Conservation (phyloP, 2,888 invertebrate species). For the Microchrysa polita region DNA sequence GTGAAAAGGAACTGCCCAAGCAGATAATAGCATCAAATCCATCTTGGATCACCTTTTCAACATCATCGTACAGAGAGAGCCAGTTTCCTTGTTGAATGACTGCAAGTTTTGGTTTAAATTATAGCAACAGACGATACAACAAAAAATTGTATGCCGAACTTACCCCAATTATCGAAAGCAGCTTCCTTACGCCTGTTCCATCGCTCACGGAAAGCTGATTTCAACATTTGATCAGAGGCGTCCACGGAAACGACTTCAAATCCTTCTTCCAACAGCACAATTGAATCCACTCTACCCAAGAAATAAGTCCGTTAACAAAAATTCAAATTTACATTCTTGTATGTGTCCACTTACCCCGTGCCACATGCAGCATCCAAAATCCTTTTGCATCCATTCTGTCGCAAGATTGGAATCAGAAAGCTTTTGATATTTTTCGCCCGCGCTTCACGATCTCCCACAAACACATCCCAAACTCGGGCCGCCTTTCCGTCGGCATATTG, state of each 20-base stretch:
- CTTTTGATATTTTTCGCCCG: slow-evolving; percentile 85
- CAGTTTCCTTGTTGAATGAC: slow-evolving; percentile 94
- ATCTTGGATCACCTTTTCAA: slow-evolving; percentile 69
- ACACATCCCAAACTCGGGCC: slow-evolving; percentile 90
- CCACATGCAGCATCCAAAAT: slow-evolving; percentile 90
- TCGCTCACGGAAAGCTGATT: slow-evolving; percentile 84
- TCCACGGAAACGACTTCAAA: slow-evolving; percentile 87
- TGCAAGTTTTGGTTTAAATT: no score
- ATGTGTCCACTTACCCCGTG: slow-evolving; percentile 81
- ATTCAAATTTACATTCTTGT: no score
- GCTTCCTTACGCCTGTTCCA: slow-evolving; percentile 83
- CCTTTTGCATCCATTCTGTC: slow-evolving; percentile 74
- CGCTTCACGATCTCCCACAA: slow-evolving; percentile 86
- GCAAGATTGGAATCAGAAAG: slow-evolving; percentile 78
- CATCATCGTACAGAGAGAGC: slow-evolving; percentile 81
- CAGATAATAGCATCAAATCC: slow-evolving; percentile 91
- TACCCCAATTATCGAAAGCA: slow-evolving; percentile 87
- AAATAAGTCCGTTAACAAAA: no score
- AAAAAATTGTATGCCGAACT: no score
- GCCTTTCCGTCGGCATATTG: slow-evolving; percentile 94
- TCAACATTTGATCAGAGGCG: slow-evolving; percentile 93
- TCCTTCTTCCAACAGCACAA: slow-evolving; percentile 89
- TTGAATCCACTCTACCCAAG: slow-evolving; percentile 89
- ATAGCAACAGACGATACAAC: no score
- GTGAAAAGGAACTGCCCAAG: slow-evolving; percentile 91